Evolutionary conservation across 1,140 invertebrate genomes (phyloP).

Genomic region (Cotesia vestalis): DNA sequence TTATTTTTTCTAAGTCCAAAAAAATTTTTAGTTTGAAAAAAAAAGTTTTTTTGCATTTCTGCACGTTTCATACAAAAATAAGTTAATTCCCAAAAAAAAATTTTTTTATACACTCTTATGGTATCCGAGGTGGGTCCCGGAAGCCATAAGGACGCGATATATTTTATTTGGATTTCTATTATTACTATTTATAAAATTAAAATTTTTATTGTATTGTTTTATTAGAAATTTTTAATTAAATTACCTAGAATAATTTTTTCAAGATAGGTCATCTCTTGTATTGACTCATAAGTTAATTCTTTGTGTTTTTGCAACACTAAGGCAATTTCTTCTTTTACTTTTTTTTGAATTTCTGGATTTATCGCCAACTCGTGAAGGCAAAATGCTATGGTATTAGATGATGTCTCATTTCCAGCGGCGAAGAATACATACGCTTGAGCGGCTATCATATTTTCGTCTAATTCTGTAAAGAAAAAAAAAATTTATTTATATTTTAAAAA

Average conservation of each 20-base stretch:
- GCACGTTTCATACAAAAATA: too few relatives aligned
- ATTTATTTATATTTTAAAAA: background rate
- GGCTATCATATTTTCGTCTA: slow-evolving; percentile 69
- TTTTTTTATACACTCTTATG: too few relatives aligned
- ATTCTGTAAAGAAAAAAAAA: slow-evolving; percentile 55
- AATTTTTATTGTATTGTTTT: slow-evolving; percentile 27
- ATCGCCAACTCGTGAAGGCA: slow-evolving; percentile 74
- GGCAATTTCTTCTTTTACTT: slow-evolving; percentile 72
- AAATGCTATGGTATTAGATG: slow-evolving; percentile 74
- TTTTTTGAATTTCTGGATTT: slow-evolving; percentile 74
- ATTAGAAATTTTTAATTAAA: background rate
- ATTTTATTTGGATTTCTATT: too few relatives aligned
- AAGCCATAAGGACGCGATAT: too few relatives aligned
- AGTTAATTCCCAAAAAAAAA: too few relatives aligned
- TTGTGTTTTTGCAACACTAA: slow-evolving; percentile 61
- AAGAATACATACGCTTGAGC: slow-evolving; percentile 78
- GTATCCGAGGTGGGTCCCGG: too few relatives aligned
- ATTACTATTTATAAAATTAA: background rate
- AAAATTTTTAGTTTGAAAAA: too few relatives aligned
- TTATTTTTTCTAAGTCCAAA: too few relatives aligned
- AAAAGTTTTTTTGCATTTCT: too few relatives aligned
- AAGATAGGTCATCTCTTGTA: slow-evolving; percentile 72
- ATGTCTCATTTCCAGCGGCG: slow-evolving; percentile 81
- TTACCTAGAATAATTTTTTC: slow-evolving; percentile 69
- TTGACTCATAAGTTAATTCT: slow-evolving; percentile 70